phyloP scores from a whole-genome alignment of 1,140 invertebrate genomes.

The Propsilocerus akamusi region DNA sequence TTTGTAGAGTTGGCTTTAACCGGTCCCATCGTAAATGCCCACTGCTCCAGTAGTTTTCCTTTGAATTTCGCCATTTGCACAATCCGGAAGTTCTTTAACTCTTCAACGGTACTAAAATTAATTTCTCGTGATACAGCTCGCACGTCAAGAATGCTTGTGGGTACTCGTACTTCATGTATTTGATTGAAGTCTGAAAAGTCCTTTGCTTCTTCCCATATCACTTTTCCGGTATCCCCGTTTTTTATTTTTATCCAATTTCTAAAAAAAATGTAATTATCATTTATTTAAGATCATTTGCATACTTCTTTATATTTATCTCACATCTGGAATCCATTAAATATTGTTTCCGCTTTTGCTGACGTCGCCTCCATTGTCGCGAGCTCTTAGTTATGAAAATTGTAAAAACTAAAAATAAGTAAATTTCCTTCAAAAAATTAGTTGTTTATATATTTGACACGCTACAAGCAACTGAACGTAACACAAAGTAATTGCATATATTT shows the following conservation, averaged over 20 bases:
- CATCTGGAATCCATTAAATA: too few species aligned
- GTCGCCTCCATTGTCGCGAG: too few species aligned
- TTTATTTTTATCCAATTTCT: constrained; percentile 98
- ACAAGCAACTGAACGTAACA: too few species aligned
- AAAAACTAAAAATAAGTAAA: too few species aligned
- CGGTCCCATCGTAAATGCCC: constrained; percentile 99
- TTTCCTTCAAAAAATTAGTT: too few species aligned
- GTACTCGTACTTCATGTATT: constrained; percentile 92
- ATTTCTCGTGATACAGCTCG: constrained; percentile 91
- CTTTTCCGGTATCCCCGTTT: constrained; percentile 88
- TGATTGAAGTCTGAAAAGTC: constrained; percentile 81
- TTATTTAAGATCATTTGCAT: too few species aligned
- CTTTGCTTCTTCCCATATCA: constrained; percentile 94
- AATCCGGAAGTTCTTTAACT: constrained; percentile 91
- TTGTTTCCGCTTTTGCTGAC: too few species aligned
- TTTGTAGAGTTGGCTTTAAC: constrained; percentile 98
- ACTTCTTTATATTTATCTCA: too few species aligned
- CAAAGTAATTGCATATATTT: too few species aligned
- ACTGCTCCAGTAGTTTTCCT: constrained; percentile 78
- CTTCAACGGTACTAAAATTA: constrained; percentile 93
- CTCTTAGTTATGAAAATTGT: too few species aligned
- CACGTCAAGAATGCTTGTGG: constrained; percentile 92
- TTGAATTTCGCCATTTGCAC: constrained; percentile 83
- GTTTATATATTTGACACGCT: too few species aligned
- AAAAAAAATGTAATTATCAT: too few species aligned